Evolutionary conservation across 1,140 invertebrate genomes (phyloP).

Genomic region (Meloidogyne floridensis): DNA sequence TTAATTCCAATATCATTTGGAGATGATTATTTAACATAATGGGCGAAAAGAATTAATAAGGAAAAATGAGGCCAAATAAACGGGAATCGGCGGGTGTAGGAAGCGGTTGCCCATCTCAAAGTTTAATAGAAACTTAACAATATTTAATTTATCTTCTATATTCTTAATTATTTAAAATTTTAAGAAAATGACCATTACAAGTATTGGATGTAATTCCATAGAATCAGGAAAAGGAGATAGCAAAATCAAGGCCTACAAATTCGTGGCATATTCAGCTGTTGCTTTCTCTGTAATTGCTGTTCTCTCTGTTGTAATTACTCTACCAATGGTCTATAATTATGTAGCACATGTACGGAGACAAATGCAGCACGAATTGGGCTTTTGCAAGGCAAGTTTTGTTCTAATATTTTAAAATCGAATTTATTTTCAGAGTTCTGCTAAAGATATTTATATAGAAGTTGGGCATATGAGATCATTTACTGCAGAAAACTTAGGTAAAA

Average conservation of each 20-base stretch:
- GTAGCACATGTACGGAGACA: conserved; percentile 51
- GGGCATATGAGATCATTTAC: neutral
- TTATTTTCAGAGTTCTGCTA: neutral
- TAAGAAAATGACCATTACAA: neutral
- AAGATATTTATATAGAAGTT: neutral
- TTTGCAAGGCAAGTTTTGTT: conserved; percentile 49
- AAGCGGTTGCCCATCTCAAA: too few species aligned
- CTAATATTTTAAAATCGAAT: neutral
- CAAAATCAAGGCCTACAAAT: conserved; percentile 54
- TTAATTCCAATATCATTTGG: too few species aligned
- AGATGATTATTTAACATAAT: too few species aligned
- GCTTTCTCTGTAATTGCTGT: conserved; percentile 54
- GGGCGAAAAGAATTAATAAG: too few species aligned
- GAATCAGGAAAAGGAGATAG: conserved; percentile 29
- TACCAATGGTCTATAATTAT: conserved; percentile 60
- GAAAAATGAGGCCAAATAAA: too few species aligned
- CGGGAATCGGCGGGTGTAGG: too few species aligned
- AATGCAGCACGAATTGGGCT: conserved; percentile 55
- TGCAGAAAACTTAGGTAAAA: conserved; percentile 32
- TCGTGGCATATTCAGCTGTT: conserved; percentile 57
- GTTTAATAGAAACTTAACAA: too few species aligned
- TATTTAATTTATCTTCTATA: too few species aligned
- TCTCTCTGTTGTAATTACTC: conserved; percentile 51
- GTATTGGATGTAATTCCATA: neutral
- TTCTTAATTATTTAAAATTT: too few species aligned